A percentile compares a stretch with the other conserved stretches of the same genome.
These are phyloP conservation scores for Epistrophe grossulariae DNA, from an alignment of 2,888 invertebrate species.

Conservation along the genomic window DNA sequence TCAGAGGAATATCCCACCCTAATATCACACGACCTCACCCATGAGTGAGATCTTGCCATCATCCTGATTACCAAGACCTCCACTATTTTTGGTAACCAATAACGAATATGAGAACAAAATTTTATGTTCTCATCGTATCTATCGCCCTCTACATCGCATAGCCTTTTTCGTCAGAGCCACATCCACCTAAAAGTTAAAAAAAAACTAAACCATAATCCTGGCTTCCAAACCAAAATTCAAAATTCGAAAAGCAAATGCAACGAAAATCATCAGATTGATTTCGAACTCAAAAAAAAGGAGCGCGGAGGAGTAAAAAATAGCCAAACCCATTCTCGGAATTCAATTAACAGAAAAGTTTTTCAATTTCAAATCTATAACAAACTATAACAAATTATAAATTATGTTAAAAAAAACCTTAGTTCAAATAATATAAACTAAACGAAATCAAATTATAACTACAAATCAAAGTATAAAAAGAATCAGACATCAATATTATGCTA, in stretches of 20 bases:
- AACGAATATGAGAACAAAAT: not conserved
- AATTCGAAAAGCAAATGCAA: not conserved
- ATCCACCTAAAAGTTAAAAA: not conserved
- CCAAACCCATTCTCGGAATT: not conserved
- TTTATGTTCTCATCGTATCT: not conserved
- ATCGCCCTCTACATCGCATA: not conserved
- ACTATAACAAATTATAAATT: too few relatives aligned
- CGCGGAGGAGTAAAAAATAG: not conserved
- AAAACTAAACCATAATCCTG: not conserved
- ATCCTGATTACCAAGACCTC: not conserved
- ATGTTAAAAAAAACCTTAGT: not conserved
- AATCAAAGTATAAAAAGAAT: not conserved
- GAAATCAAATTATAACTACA: not conserved
- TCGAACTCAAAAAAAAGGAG: not conserved
- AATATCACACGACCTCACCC: not conserved
- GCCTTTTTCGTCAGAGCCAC: not conserved
- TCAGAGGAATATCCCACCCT: not conserved
- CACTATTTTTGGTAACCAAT: not conserved
- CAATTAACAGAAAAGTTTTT: not conserved
- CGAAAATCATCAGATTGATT: not conserved
- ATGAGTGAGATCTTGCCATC: not conserved
- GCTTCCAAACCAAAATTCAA: not conserved
- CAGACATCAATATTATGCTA: not conserved
- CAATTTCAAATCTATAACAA: too few relatives aligned
- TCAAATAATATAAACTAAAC: not conserved